A percentile compares a stretch with the other conserved stretches of the same genome.
These are phyloP conservation scores for Noctua fimbriata DNA, from an alignment of 2,888 invertebrate species.

Conservation along the genomic window DNA sequence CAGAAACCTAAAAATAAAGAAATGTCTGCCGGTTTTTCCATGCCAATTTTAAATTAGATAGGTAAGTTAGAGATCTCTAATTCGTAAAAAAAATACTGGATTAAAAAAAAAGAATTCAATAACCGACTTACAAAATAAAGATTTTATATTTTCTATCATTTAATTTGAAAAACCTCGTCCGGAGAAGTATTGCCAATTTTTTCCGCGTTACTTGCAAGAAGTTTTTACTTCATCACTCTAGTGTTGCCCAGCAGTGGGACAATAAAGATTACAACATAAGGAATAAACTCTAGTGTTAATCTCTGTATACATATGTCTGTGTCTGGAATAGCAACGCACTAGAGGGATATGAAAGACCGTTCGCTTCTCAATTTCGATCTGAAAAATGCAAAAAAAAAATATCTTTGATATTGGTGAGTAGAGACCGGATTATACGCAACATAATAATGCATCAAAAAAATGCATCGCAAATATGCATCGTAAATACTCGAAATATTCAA, in stretches of 20 bases:
- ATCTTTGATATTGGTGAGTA: background rate
- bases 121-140: background rate
- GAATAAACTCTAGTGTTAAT: background rate
- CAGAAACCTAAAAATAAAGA: background rate
- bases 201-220: too few relatives aligned
- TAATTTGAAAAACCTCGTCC: background rate
- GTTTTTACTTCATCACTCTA: background rate
- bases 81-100: background rate
- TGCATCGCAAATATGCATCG: too few relatives aligned
- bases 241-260: background rate
- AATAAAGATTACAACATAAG: background rate
- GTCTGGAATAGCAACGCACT: background rate
- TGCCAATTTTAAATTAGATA: constrained; percentile 21
- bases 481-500: too few relatives aligned
- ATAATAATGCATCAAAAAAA: too few relatives aligned
- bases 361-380: background rate
- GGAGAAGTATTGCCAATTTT: background rate
- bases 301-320: too few relatives aligned
- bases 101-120: background rate
- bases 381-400: background rate
- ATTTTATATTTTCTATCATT: background rate
- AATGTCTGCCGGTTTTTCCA: constrained; percentile 8
- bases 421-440: too few relatives aligned
- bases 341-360: background rate
- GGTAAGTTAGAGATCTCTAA: background rate